Evolutionary conservation across 2,797 vertebrate species (phyloP), one percentile per base, ranked within the genome.

Genomic region (Phrynocephalus vlangalii): DNA sequence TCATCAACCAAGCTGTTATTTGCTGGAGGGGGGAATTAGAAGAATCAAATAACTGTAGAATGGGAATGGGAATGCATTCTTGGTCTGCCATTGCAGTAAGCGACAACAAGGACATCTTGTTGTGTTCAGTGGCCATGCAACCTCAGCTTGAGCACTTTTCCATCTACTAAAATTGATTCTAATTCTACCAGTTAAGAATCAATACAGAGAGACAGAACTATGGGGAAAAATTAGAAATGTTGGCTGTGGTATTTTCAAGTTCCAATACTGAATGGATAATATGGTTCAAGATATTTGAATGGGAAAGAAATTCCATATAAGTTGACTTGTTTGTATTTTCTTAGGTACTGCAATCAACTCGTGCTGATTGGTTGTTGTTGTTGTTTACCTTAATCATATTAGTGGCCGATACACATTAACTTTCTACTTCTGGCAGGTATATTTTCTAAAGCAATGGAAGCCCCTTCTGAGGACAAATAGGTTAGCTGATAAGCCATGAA

Each of bases 191-290:
- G 0, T 30, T 9, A 85, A 50, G 20, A 13, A 52, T 72, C 67
- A 20, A 0, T 16, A 0, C 5, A n/a, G 52, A 24, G 5, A 48
- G 52, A 16, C 22, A 90, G 13, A 85, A 13, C 76, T 84, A 44
- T 83, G 11, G 77, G 76, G 79, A 77, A 44, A 79, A 60, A 15
- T 81, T 79, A 1, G 24, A 10, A 66, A 0, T 81, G 26, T 10
- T 86, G 9, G 68, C n/a, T 71, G 26, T 56, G 88, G 18, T 48
- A 72, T 72, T 82, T 87, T 66, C 33, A 87, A 2, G 0, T 68
- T 33, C 67, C 87, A 86, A 7, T 88, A 4, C 15, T 86, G 63
- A 78, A 44, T 24, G 80, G 77, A 73, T 84, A 90, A 73, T 78
- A 0, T 4, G 56, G 22, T 67, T 66, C 60, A 76, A 9, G 7